Conservation (phyloP, 2,797 vertebrate species). For the Moxostoma hubbsi region DNA sequence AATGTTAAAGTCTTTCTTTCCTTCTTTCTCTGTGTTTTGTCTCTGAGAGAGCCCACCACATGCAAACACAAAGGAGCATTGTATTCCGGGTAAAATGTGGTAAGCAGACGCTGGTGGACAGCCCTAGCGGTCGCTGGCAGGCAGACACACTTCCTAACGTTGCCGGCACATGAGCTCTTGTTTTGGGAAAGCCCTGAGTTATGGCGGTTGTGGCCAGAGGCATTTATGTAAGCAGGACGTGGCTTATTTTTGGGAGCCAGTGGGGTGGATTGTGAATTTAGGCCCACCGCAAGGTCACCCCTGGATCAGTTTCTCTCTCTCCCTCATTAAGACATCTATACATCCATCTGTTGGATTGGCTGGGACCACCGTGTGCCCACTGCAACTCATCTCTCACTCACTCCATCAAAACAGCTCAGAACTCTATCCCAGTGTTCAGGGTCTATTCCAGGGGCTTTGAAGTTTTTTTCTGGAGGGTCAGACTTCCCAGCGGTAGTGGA, state of each 20-base stretch:
- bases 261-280: conserved; percentile 58
- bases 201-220: conserved; percentile 64
- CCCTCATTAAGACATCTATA: conserved; percentile 15
- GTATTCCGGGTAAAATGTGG: conserved; percentile 81
- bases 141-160: conserved; percentile 80
- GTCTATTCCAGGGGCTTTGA: conserved; percentile 32
- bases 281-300: conserved; percentile 57
- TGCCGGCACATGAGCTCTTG: conserved; percentile 79
- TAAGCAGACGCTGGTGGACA: conserved; percentile 77
- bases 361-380: conserved; percentile 12
- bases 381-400: conserved; percentile 40
- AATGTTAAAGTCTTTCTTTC: neutral
- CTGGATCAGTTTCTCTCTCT: conserved; percentile 56
- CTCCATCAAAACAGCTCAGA: conserved; percentile 40
- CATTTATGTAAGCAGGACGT: conserved; percentile 66
- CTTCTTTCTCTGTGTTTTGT: conserved; percentile 56
- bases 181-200: conserved; percentile 77
- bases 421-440: neutral
- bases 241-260: conserved; percentile 74
- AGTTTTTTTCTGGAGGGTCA: conserved; percentile 38
- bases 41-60: conserved; percentile 69
- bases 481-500: conserved; percentile 25
- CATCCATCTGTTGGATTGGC: conserved; percentile 28
- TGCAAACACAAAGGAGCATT: conserved; percentile 81
- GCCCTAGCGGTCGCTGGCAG: conserved; percentile 78